A percentile compares a stretch with the other conserved stretches of the same genome.
phyloP scores from a whole-genome alignment of 2,113 vertebrate species.

The Gymnocephalus cernua region DNA sequence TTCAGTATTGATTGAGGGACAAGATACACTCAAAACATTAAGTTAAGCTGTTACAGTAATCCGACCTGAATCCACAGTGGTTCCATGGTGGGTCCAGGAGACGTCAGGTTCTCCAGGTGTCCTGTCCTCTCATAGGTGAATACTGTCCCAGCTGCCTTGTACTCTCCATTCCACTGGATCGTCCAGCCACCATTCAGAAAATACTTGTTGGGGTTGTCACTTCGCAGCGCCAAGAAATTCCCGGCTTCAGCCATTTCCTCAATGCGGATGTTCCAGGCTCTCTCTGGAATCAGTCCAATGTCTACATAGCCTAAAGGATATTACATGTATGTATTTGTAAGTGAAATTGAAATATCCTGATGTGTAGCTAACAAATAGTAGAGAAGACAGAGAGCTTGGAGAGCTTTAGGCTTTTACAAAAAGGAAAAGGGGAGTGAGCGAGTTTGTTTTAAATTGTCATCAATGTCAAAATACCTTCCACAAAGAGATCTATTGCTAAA shows the following conservation, averaged over 20 bases:
- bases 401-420: neutral
- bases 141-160: constrained; percentile 92
- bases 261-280: constrained; percentile 91
- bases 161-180: constrained; percentile 96
- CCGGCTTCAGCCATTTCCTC: constrained; percentile 91
- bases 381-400: neutral
- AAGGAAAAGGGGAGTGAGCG: neutral
- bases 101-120: constrained; percentile 94
- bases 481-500: neutral
- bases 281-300: constrained; percentile 92
- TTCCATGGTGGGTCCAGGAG: constrained; percentile 92
- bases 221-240: constrained; percentile 93
- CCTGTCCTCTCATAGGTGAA: constrained; percentile 92
- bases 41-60: neutral
- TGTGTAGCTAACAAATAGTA: neutral
- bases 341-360: neutral
- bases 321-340: fast-evolving
- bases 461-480: neutral
- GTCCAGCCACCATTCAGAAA: constrained; percentile 96
- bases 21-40: neutral
- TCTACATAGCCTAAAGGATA: constrained; percentile 90
- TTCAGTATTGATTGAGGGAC: neutral
- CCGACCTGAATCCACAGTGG: constrained; percentile 96
- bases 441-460: neutral
- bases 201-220: constrained; percentile 90